Evolutionary conservation across 1,140 invertebrate species (phyloP).

Genomic region (Chrysoperla carnea): DNA sequence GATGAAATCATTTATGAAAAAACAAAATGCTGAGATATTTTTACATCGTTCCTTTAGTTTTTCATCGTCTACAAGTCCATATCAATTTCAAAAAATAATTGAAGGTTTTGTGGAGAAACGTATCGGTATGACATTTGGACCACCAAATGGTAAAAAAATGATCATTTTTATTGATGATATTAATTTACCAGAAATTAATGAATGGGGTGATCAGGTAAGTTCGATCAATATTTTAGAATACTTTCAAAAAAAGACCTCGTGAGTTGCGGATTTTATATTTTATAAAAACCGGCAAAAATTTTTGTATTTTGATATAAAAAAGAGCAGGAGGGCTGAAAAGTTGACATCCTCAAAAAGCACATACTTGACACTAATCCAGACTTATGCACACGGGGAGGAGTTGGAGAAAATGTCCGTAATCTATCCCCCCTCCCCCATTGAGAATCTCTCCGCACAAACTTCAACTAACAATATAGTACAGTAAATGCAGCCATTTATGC

Average conservation of each 20-base stretch:
- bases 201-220: conserved; percentile 62
- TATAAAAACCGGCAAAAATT: too few species aligned
- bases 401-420: too few species aligned
- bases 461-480: too few species aligned
- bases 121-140: conserved; percentile 86
- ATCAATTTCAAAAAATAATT: conserved; percentile 90
- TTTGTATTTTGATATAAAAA: background rate
- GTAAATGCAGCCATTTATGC: too few species aligned
- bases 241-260: too few species aligned
- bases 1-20: conserved; percentile 89
- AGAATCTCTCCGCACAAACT: too few species aligned
- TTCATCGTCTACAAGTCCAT: conserved; percentile 86
- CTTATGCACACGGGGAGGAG: too few species aligned
- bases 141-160: conserved; percentile 83
- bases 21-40: conserved; percentile 73
- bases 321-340: background rate
- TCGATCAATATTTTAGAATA: too few species aligned
- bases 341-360: too few species aligned
- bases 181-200: conserved; percentile 89
- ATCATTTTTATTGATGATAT: conserved; percentile 92
- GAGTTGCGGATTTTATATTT: too few species aligned
- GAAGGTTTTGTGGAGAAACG: conserved; percentile 94
- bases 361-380: background rate
- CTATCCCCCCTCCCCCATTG: too few species aligned
- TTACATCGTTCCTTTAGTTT: conserved; percentile 83